A percentile compares a stretch with the other conserved stretches of the same genome.
Conservation (phyloP, 1,140 invertebrate species). For the Atta cephalotes region DNA sequence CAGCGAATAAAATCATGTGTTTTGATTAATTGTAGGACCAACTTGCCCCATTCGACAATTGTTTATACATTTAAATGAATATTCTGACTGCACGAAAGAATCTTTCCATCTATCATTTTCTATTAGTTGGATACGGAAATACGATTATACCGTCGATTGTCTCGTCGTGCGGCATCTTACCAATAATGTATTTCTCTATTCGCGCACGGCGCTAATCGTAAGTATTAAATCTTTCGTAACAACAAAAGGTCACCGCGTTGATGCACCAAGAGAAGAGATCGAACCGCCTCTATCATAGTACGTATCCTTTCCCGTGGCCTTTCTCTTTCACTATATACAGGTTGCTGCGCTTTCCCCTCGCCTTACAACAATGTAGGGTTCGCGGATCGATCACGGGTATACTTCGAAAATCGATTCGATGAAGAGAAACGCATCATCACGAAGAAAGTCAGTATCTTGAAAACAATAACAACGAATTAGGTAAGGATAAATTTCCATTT, state of each 20-base stretch:
- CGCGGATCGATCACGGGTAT: constrained; percentile 34
- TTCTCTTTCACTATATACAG: constrained; percentile 67
- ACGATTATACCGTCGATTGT: not conserved
- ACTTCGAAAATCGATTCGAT: constrained; percentile 12
- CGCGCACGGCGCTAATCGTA: constrained; percentile 41
- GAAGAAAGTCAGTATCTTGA: constrained; percentile 7
- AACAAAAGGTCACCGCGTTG: constrained; percentile 71
- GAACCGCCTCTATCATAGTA: constrained; percentile 50
- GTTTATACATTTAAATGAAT: constrained; percentile 10
- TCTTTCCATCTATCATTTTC: not conserved
- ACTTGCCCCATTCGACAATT: not conserved
- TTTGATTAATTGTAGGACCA: not conserved
- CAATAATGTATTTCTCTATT: not conserved
- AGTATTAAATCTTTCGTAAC: constrained; percentile 69
- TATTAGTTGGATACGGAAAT: constrained; percentile 25
- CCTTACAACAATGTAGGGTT: not conserved
- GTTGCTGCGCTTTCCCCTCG: constrained; percentile 60
- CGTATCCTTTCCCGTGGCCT: constrained; percentile 73
- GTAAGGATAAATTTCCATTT: constrained; percentile 15
- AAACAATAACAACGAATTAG: not conserved
- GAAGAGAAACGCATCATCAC: not conserved
- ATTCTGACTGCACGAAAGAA: not conserved
- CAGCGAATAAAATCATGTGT: not conserved
- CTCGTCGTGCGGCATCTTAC: not conserved
- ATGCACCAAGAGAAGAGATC: constrained; percentile 61